These are phyloP conservation scores for Plestiodon gilberti DNA, from an alignment of 2,113 vertebrate genomes.

Conservation along the genomic window DNA sequence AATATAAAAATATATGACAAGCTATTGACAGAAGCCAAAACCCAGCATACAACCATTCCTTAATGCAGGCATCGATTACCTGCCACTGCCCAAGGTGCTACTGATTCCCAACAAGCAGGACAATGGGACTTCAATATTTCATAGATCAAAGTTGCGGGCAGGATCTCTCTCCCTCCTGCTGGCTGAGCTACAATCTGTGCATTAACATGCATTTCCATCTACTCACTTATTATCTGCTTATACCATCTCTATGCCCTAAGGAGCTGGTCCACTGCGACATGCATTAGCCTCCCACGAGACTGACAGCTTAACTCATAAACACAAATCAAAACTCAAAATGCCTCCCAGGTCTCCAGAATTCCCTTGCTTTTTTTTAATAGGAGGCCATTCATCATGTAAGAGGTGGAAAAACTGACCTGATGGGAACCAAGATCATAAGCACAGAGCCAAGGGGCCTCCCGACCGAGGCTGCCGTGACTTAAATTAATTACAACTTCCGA, in stretches of 20 bases:
- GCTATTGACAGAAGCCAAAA: no score
- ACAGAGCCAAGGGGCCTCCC: not conserved
- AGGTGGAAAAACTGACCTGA: not conserved
- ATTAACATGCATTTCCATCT: not conserved
- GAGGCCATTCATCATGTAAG: not conserved
- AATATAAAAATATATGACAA: no score
- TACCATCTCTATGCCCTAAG: not conserved
- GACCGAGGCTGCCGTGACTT: not conserved
- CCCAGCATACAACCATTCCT: not conserved
- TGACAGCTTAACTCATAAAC: not conserved
- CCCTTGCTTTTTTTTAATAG: not conserved
- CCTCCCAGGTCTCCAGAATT: no score
- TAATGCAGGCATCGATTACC: conserved; percentile 17
- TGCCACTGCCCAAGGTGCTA: not conserved
- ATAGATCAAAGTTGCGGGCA: not conserved
- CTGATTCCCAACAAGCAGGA: not conserved
- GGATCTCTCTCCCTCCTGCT: not conserved
- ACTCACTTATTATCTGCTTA: not conserved
- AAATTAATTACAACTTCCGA: not conserved
- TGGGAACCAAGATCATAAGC: not conserved
- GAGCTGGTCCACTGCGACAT: not conserved
- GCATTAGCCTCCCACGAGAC: not conserved
- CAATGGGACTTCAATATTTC: not conserved
- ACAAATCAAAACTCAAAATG: not conserved
- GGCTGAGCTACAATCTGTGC: not conserved